These are phyloP conservation scores for Oriolus oriolus DNA, from an alignment of 2,113 vertebrate species.

Conservation along the genomic window DNA sequence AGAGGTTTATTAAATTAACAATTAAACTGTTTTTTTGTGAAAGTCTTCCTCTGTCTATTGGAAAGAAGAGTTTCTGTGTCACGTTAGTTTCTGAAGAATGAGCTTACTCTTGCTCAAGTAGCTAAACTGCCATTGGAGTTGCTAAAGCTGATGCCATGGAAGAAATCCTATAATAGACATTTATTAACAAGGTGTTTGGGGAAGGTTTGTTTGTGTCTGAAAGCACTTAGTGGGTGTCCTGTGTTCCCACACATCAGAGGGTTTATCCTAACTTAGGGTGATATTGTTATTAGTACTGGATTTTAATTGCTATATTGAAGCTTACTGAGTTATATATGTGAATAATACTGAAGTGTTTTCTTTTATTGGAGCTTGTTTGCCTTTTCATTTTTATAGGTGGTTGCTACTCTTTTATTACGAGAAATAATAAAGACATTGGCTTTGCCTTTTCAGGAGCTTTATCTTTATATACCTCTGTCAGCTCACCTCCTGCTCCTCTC, in stretches of 20 bases:
- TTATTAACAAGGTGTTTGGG: not conserved
- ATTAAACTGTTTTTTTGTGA: not conserved
- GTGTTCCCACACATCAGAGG: not conserved
- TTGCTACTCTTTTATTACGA: not conserved
- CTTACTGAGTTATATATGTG: not conserved
- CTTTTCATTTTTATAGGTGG: not conserved
- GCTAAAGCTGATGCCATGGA: not conserved
- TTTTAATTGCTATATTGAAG: not conserved
- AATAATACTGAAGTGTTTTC: not conserved
- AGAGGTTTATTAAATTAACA: not conserved
- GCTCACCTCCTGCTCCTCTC: conserved; percentile 32
- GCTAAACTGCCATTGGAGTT: not conserved
- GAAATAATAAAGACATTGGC: not conserved
- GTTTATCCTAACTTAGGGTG: not conserved
- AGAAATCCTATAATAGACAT: not conserved
- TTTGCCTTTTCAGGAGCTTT: conserved; percentile 28
- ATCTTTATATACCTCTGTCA: conserved; percentile 8
- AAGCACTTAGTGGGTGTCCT: not conserved
- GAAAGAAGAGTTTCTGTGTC: not conserved
- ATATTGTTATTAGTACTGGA: not conserved
- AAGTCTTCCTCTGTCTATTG: not conserved
- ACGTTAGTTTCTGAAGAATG: not conserved
- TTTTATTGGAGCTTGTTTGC: not conserved
- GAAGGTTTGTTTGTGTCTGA: not conserved
- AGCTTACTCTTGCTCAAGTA: not conserved